Evolutionary conservation across 2,888 invertebrate genomes (phyloP).

Genomic region (Nomada fabriciana): DNA sequence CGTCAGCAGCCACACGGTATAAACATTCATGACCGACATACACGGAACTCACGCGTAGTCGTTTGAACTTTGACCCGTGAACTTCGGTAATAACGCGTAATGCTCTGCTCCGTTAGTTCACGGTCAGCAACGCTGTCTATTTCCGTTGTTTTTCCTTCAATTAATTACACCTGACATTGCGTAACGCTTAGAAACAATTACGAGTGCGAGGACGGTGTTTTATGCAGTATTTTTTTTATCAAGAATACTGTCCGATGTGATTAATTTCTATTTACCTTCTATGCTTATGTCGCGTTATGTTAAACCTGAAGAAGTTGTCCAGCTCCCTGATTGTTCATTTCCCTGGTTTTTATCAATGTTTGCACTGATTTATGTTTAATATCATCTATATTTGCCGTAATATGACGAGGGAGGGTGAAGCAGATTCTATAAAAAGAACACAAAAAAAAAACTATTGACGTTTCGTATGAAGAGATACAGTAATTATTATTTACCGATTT

Average conservation of each 20-base stretch:
- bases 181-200: background rate
- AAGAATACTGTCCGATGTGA: background rate
- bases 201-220: background rate
- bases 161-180: background rate
- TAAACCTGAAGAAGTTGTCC: background rate
- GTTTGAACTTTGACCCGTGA: constrained; percentile 63
- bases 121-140: constrained; percentile 31
- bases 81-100: constrained; percentile 56
- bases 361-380: background rate
- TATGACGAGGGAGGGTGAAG: constrained; percentile 51
- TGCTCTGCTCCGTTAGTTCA: constrained; percentile 50
- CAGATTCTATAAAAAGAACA: constrained; percentile 35
- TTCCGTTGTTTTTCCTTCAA: constrained; percentile 12
- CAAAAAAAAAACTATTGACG: constrained; percentile 41
- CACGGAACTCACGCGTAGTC: constrained; percentile 31
- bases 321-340: background rate
- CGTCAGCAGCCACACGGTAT: constrained; percentile 24
- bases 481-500: constrained; percentile 49
- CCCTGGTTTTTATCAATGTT: no score
- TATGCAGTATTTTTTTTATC: background rate
- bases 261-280: background rate
- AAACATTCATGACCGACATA: constrained; percentile 42
- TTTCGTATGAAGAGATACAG: constrained; percentile 24
- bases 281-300: background rate
- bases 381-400: constrained; percentile 5